Base-by-base conservation (phyloP, 2,888 invertebrate genomes). In the Noctua janthina region DNA sequence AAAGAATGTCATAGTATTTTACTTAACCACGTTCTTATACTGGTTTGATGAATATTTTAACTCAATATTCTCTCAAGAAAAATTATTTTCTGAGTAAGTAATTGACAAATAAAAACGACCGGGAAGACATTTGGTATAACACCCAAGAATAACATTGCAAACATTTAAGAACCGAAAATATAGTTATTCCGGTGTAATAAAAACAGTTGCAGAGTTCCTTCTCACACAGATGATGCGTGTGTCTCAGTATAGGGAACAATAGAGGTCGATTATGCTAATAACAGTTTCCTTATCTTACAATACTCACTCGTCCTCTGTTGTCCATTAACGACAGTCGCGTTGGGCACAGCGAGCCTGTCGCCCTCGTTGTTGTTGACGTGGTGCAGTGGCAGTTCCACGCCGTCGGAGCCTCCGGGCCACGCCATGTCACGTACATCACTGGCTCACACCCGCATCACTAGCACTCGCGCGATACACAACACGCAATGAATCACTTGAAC, bases 321-420 rank as follows among this genome's bases (percentile, higher is more conserved):
- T 59, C 93, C 93, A 69, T 93, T 93, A 69, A 91, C 29, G 64
- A 93, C 91, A 1, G 92, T 89, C 11, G 94, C 79, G 13, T 76
- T 82, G 0, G 94, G 94, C 59, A 92, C 91, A 7, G 91, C 84
- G 20, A 92, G 91, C 35, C 84, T 79, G 74, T 91, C 90, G 0
- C 49, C 89, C 1, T 84, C 86, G 17, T 87, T 84, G 59, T 81
- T 87, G 59, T 82, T 74, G 29, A 82, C 81, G 35, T 87, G 91
- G 67, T 94, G 95, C 87, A 95, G 88, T 29, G 96, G 93, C 88
- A 96, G 92, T 82, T 96, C 96, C 90, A 95, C 96, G 20, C 93
- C 92, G 67, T 95, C 96, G 83, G 94, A 92, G 84, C 95, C 96
- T 35, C 95, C 96, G 15, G 96, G 96, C 96, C 96, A 97, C 92